Evolutionary conservation across 2,113 vertebrate species (phyloP).

Genomic region (Laticauda laticaudata): DNA sequence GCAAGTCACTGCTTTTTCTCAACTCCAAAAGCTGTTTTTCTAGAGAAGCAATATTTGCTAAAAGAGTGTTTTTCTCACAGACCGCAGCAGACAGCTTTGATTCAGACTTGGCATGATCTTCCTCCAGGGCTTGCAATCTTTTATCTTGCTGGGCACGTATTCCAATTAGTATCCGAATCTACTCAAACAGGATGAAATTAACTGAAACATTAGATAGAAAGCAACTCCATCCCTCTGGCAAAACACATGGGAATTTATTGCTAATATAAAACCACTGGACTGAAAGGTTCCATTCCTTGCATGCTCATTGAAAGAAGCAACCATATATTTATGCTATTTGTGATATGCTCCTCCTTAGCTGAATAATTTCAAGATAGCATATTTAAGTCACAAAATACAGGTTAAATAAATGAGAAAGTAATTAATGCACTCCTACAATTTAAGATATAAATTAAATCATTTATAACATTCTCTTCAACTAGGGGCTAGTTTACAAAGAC

Average conservation of each 20-base stretch:
- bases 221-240: neutral
- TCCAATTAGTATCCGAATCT: constrained; percentile 86
- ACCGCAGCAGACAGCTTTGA: constrained; percentile 80
- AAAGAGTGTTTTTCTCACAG: constrained; percentile 84
- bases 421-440: neutral
- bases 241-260: neutral
- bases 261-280: neutral
- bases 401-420: neutral
- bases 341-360: neutral
- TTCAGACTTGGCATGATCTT: constrained; percentile 83
- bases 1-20: constrained; percentile 83
- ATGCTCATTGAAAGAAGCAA: neutral
- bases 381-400: neutral
- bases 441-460: neutral
- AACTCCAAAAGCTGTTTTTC: constrained; percentile 86
- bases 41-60: constrained; percentile 79
- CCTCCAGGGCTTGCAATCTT: constrained; percentile 75
- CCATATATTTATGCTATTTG: too few relatives aligned
- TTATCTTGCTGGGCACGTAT: constrained; percentile 86
- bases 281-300: neutral
- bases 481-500: neutral
- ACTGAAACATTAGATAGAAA: neutral
- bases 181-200: constrained; percentile 1
- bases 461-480: neutral
- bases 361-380: neutral